Base-by-base conservation (phyloP, 2,888 invertebrate species). In the Tenthredo amoena region DNA sequence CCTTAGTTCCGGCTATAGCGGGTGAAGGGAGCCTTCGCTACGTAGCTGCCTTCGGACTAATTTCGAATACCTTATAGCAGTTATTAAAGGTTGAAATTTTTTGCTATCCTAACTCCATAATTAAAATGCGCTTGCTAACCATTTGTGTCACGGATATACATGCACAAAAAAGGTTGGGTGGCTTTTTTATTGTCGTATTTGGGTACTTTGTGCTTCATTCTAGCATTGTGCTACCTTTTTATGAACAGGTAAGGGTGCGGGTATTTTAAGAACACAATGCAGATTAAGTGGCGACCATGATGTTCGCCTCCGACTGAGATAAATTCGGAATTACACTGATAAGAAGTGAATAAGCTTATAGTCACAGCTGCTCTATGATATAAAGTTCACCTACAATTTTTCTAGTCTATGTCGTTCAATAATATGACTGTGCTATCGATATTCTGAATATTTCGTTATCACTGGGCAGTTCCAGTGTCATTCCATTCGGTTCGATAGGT, bases 231-330 rank as follows among this genome's bases (percentile, higher is more conserved):
- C 74, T 43, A 74, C 74, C 21, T 43, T n/a, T 43, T 43, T 12
- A 43, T 43, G 43, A 74, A 74, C 6, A 74, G 43, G 43, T 43
- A 15, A 26, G 43, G 40, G 72, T 72, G 40, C 40, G 40, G 40
- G 21, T 72, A 72, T 72, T 72, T n/a, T 10, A 4, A 37, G 72
- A 72, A 50, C 31, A 76, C 76, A 76, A 76, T 76, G 50, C 26
- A 15, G 12, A 43, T 76, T 26, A 18, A 26, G 18, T 15, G 50
- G 9, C 6, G 50, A 37, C 34, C 34, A 34, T 1, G 37, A 71
- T 71, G 31, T 71, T 31, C 12, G 37, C 15, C 12, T 34, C 26
- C 37, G 34, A 31, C 26, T 71, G 34, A 15, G 15, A 71, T 15
- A 71, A 76, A 47, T 76, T 50, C 15, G 18, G 50, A 6, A 50